Percentiles rank a stretch among this genome's conserved stretches.
These are phyloP conservation scores for Echiichthys vipera DNA, from an alignment of 2,797 vertebrate species.

Conservation along the genomic window DNA sequence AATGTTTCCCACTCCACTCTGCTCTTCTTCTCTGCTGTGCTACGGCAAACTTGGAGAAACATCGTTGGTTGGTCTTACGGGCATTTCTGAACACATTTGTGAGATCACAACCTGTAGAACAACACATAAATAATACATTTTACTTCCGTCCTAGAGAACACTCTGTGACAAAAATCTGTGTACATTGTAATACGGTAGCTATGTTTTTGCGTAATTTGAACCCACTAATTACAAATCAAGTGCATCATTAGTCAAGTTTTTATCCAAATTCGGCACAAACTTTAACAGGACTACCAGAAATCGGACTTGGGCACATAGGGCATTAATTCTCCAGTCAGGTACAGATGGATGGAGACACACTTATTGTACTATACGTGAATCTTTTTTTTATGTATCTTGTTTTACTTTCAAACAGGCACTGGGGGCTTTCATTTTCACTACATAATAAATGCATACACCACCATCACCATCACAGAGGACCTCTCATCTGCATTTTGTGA, in stretches of 20 bases:
- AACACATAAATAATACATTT: not conserved
- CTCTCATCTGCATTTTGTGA: not conserved
- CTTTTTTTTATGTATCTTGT: not conserved
- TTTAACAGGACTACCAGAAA: not conserved
- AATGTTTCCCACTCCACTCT: not conserved
- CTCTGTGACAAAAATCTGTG: not conserved
- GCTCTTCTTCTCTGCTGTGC: not conserved
- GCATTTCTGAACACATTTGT: too few species aligned
- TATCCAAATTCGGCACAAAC: not conserved
- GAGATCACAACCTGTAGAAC: not conserved
- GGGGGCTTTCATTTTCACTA: not conserved
- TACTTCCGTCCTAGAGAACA: not conserved
- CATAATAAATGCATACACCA: not conserved
- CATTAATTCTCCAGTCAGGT: not conserved
- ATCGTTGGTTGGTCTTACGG: too few species aligned
- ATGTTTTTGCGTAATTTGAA: not conserved
- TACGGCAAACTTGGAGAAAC: not conserved
- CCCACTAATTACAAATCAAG: not conserved
- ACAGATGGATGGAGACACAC: not conserved
- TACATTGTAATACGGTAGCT: not conserved
- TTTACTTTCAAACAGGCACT: not conserved
- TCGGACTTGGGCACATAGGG: not conserved
- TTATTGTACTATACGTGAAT: too few species aligned
- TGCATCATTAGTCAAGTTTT: not conserved
- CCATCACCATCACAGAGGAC: not conserved